Evolutionary conservation across 2,113 vertebrate species (phyloP).

Genomic region (Addax nasomaculatus): DNA sequence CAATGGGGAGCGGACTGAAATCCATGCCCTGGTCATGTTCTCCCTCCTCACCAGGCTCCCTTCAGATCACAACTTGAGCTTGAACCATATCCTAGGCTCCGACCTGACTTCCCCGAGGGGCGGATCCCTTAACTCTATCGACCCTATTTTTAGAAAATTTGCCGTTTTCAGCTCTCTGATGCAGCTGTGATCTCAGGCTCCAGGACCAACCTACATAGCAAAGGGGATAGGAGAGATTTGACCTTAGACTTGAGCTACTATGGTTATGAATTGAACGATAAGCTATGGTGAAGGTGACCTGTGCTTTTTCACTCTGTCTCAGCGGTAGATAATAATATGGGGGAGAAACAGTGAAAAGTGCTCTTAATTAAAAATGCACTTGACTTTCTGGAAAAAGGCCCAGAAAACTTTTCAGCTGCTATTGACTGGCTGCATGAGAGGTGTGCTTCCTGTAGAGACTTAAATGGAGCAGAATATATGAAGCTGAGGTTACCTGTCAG

Average conservation of each 20-base stretch:
- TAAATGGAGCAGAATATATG: not conserved
- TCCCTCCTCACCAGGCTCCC: not conserved
- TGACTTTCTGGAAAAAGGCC: conserved; percentile 18
- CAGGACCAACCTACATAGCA: not conserved
- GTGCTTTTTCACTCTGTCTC: not conserved
- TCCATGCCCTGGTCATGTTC: not conserved
- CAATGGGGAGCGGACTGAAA: not conserved
- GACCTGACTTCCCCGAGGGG: not conserved
- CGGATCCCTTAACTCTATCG: not conserved
- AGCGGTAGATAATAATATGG: not conserved
- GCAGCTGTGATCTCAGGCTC: not conserved
- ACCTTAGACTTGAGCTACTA: not conserved
- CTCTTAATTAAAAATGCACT: conserved; percentile 16
- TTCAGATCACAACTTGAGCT: not conserved
- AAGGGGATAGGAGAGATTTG: fast-evolving
- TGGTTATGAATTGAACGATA: not conserved
- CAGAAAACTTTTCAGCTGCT: not conserved
- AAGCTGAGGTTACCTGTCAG: not conserved
- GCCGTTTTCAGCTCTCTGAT: not conserved
- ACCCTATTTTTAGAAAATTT: not conserved
- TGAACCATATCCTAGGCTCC: not conserved
- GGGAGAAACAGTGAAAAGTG: not conserved
- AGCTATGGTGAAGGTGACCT: not conserved
- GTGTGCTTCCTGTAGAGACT: not conserved
- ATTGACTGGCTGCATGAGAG: not conserved